A percentile compares a stretch with the other conserved stretches of the same genome.
Evolutionary conservation across 2,113 vertebrate species (phyloP).

Genomic region (Paramormyrops kingsleyae): DNA sequence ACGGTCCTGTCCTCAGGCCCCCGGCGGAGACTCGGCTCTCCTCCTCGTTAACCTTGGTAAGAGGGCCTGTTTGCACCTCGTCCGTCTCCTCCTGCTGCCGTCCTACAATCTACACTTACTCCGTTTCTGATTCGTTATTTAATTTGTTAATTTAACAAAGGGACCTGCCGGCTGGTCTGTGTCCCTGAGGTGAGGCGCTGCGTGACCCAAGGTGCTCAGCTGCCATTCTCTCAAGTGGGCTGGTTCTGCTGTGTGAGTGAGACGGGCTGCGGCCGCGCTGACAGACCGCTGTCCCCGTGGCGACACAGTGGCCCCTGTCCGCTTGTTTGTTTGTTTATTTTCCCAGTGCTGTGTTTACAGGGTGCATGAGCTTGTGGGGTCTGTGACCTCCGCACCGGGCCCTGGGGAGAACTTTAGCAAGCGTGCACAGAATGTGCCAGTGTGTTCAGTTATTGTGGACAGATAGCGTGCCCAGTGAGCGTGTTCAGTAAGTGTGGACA

Average conservation of each 20-base stretch:
- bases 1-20: not conserved
- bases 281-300: no score
- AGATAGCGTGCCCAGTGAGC: not conserved
- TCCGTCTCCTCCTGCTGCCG: not conserved
- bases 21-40: not conserved
- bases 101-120: not conserved
- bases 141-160: not conserved
- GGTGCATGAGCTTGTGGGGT: not conserved
- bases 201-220: not conserved
- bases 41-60: not conserved
- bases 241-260: not conserved
- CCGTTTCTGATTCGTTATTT: not conserved
- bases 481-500: not conserved
- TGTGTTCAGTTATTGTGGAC: not conserved
- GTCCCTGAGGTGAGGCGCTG: not conserved
- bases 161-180: not conserved
- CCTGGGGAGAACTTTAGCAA: not conserved
- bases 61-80: not conserved
- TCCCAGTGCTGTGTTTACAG: not conserved
- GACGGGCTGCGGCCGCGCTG: not conserved
- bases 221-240: not conserved
- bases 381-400: not conserved
- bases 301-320: no score
- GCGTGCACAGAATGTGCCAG: not conserved
- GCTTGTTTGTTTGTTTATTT: constrained; percentile 10